Evolutionary conservation across 2,888 invertebrate genomes (phyloP), one percentile per base, ranked within the genome.

Genomic region (Andrena marginata): DNA sequence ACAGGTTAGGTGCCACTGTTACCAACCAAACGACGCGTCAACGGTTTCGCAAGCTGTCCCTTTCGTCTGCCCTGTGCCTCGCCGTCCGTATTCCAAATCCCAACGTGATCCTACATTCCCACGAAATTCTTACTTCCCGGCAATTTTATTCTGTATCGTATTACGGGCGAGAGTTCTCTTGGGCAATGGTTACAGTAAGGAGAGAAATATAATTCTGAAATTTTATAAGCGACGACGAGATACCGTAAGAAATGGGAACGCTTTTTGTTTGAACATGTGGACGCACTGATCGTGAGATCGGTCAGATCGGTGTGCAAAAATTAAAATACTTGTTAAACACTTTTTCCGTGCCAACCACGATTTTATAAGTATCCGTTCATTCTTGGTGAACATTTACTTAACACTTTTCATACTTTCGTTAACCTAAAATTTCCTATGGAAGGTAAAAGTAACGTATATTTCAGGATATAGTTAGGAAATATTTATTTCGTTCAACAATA

Each of bases 1-100:
- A 91, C 89, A 92, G 91, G 92, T 92, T 92, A 91, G 89, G 87
- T 85, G 64, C 63, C 87, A 82, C 59, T 72, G 80, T 49, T 85
- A 65, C 91, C 91, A 91, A 90, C 85, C 13, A 54, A 85, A 80
- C 70, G 20, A 10, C n/a, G 51, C 29, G 20, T 75, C 29, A 63
- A 68, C 54, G 29, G 33, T 65, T 59, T 42, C 29, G 8, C 23
- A 29, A 51, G 26, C 10, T 48, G 6, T 69, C 68, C 16, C 0
- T 33, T 33, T 48, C 26, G 6, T 2, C 13, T 26, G 48, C 10
- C 10, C 8, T 13, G 5, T 8, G 16, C 31, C 5, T 26, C 13
- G 42, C 13, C 4, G 1, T 42, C 4, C 42, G 42, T 42, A 42
- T 42, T 16, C 42, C 42, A 42, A 42, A 42, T 56, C 33, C 7